Percentiles rank a stretch among this genome's conserved stretches.
These are phyloP conservation scores for Trogon surrucura DNA, from an alignment of 2,113 vertebrate genomes.

Conservation along the genomic window DNA sequence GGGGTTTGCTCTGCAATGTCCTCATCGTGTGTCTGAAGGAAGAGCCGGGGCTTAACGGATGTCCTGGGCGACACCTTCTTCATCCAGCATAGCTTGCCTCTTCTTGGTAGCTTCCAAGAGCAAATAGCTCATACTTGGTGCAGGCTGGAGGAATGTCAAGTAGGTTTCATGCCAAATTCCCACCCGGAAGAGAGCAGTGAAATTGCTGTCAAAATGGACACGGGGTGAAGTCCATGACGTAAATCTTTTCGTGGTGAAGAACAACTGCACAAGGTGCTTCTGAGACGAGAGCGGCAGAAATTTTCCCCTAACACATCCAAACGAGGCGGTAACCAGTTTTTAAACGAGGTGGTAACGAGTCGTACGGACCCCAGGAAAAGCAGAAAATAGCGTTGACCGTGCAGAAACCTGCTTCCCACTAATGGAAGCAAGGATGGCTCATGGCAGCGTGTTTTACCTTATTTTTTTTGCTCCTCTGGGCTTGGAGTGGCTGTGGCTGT, in stretches of 20 bases:
- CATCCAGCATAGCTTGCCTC: background rate
- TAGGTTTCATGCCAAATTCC: background rate
- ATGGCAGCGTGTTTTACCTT: background rate
- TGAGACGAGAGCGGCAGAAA: background rate
- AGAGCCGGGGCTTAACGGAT: background rate
- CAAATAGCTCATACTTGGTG: background rate
- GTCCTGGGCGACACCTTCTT: background rate
- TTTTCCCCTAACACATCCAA: background rate
- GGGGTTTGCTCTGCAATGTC: background rate
- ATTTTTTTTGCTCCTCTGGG: background rate
- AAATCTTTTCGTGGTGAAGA: background rate
- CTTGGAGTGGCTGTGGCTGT: background rate
- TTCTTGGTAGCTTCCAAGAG: background rate
- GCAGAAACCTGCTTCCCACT: background rate
- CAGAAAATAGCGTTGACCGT: background rate
- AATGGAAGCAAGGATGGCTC: background rate
- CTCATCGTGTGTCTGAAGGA: accelerated
- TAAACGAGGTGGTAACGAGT: background rate
- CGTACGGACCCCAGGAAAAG: background rate
- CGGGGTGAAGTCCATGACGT: accelerated
- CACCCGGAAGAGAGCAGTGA: background rate
- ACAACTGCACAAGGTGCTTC: accelerated
- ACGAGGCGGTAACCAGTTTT: background rate
- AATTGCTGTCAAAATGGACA: background rate
- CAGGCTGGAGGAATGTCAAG: accelerated